Evolutionary conservation across 2,888 invertebrate genomes (phyloP).

Genomic region (Argyresthia goedartella): DNA sequence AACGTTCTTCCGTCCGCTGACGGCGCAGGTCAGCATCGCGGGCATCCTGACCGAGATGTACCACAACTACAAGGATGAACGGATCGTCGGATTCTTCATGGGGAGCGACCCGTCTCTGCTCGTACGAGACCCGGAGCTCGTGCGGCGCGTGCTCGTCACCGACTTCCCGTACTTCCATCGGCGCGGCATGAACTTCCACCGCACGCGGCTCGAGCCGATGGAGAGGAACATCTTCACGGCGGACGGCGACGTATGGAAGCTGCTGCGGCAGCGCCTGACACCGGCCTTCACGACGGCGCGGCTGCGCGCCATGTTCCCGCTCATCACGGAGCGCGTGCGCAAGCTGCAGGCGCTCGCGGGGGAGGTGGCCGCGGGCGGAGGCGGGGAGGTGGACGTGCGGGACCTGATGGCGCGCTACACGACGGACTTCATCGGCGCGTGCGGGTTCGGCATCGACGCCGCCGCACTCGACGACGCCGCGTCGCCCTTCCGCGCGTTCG

Average conservation of each 20-base stretch:
- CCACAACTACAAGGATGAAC: not conserved
- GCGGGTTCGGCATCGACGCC: conserved; percentile 39
- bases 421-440: conserved; percentile 43
- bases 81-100: not conserved
- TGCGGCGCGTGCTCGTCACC: conserved; percentile 6
- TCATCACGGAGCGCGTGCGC: conserved; percentile 16
- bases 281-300: conserved; percentile 44
- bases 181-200: conserved; percentile 27
- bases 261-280: conserved; percentile 43
- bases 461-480: conserved; percentile 35
- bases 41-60: not conserved
- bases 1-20: not conserved
- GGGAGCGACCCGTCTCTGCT: conserved; percentile 1
- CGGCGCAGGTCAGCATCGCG: not conserved
- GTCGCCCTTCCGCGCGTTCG: conserved; percentile 35
- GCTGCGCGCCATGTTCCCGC: conserved; percentile 43
- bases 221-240: conserved; percentile 38
- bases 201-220: conserved; percentile 32
- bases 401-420: conserved; percentile 48
- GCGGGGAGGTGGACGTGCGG: conserved; percentile 23
- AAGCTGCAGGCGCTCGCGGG: not conserved
- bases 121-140: conserved; percentile 7
- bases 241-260: conserved; percentile 44
- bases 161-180: conserved; percentile 23
- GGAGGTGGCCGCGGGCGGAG: not conserved